Evolutionary conservation across 1,140 invertebrate species (phyloP), one percentile per base, ranked within the genome.

Genomic region (Globodera rostochiensis): DNA sequence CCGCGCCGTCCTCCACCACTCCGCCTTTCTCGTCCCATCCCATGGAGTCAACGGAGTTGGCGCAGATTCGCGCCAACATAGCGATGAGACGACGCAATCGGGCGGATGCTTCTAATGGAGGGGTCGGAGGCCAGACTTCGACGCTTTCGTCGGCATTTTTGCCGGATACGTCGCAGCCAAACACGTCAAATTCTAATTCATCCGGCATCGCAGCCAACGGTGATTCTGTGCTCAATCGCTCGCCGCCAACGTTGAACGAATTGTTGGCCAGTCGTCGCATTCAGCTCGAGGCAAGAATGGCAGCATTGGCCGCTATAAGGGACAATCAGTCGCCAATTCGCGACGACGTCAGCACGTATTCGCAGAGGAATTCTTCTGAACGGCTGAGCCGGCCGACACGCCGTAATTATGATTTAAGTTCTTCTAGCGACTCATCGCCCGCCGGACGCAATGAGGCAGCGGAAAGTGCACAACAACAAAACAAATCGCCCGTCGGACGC

Each of bases 341-440:
- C n/a, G 50, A 47, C 4, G 50, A 46, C 53, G 19, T 60, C 25
- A 49, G 25, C 36, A 19, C 49, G 66, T 69, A 64, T 78, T 78
- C 70, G 64, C 66, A 78, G 46, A 69, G 57, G 57, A 64, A 64
- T n/a, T 67, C 76, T 19, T 79, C 80, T 6, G 57, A 64, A 19
- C 57, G 77, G 50, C 19, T 19, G 45, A 67, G 36, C 19, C 67
- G 67, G 21, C 50, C 57, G 25, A 67, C 21, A 21, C 25, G 69
- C 11, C 69, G 77, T 60, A 70, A 46, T 46, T 7, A 71, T 45
- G 66, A 66, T 69, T 69, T 25, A 49, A 78, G 60, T 69, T 78
- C 70, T 21, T 78, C 77, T 47, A 76, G 74, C 66, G 77, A 78
- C 47, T 50, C 66, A 19, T 78, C 77, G 21, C 77, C 77, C 15